Conservation (phyloP, 2,888 invertebrate species). For the Exephanes ischioxanthus region DNA sequence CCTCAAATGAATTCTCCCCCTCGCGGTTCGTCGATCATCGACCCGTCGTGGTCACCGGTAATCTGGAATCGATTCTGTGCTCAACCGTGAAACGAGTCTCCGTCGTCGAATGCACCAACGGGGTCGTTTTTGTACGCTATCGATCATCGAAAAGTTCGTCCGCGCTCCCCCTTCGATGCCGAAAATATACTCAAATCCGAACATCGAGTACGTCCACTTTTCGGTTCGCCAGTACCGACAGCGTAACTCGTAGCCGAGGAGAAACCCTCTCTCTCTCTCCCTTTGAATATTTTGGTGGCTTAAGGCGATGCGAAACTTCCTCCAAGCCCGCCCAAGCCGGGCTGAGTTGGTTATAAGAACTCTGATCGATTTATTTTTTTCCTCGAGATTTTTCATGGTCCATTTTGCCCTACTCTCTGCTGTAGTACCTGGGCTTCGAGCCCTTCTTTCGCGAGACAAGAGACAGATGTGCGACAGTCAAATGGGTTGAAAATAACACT, state of each 20-base stretch:
- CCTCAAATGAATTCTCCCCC: background rate
- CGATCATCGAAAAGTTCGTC: background rate
- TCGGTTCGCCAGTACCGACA: no score
- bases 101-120: background rate
- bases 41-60: background rate
- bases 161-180: background rate
- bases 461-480: background rate
- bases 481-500: background rate
- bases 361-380: no score
- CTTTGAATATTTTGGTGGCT: no score
- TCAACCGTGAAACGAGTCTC: slow-evolving; percentile 65
- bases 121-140: background rate
- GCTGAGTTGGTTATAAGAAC: no score
- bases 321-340: no score
- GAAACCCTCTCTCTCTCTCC: no score
- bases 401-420: no score
- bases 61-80: background rate
- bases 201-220: no score
- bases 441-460: background rate
- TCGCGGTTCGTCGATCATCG: slow-evolving; percentile 1
- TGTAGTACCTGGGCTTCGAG: background rate
- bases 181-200: background rate
- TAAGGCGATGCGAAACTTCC: no score
- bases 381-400: no score
- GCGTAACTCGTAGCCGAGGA: no score